Conservation (phyloP, 92 coral and sea anemone species). For the Parazoanthus darwini region DNA sequence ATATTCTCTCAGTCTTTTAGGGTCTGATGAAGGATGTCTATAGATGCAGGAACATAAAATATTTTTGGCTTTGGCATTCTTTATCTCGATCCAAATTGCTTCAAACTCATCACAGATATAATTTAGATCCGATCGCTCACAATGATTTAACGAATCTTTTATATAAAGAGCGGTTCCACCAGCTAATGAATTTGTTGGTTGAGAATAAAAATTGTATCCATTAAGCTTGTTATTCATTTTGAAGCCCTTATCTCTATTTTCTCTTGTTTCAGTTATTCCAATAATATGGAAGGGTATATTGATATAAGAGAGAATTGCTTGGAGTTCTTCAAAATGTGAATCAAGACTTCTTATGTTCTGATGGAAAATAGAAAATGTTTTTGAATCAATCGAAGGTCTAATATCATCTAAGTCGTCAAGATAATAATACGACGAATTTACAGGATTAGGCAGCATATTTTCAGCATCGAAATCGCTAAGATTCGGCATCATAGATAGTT, state of each 20-base stretch:
- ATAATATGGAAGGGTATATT: constrained; percentile 18
- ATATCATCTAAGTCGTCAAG: background rate
- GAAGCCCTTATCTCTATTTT: background rate
- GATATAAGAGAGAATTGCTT: background rate
- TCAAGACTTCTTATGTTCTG: background rate
- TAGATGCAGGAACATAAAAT: constrained; percentile 37
- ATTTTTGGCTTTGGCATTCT: constrained; percentile 22
- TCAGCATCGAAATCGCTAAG: constrained; percentile 8
- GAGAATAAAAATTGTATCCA: background rate
- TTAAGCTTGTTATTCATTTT: constrained; percentile 11
- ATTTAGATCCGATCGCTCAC: constrained; percentile 20
- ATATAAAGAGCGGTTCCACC: background rate
- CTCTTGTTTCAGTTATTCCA: constrained; percentile 14
- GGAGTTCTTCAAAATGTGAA: background rate
- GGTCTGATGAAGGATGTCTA: constrained; percentile 8
- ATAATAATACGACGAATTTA: background rate
- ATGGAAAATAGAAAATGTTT: background rate
- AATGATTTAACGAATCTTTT: background rate
- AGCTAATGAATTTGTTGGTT: background rate
- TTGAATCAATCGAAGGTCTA: background rate
- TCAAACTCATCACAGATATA: background rate
- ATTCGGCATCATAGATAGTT: constrained; percentile 46
- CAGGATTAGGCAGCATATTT: background rate
- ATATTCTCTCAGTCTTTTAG: too few relatives aligned
- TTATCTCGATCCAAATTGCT: too few relatives aligned